phyloP scores from a whole-genome alignment of 2,797 vertebrate genomes.

The Alfaro cultratus region DNA sequence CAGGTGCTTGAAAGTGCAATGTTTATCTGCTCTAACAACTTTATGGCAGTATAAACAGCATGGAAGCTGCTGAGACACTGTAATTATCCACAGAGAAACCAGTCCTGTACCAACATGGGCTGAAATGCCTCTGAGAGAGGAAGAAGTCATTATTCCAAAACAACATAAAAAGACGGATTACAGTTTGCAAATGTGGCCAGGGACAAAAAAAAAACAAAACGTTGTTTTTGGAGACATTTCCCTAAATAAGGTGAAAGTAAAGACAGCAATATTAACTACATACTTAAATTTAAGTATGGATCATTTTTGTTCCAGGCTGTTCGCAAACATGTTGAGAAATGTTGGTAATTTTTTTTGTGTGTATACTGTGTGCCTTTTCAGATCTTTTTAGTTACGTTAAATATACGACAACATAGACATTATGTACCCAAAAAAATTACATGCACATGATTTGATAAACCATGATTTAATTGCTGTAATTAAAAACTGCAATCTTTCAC shows the following conservation, averaged over 20 bases:
- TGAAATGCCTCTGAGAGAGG: slow-evolving; percentile 1
- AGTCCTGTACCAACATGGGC: neutral
- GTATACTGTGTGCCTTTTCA: no score
- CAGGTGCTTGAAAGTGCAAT: neutral
- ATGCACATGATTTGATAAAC: neutral
- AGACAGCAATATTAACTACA: no score
- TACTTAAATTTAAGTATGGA: no score
- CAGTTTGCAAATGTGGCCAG: neutral
- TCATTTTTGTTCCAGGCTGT: no score
- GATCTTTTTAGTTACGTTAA: neutral
- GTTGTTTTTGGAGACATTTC: neutral
- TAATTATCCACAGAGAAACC: neutral
- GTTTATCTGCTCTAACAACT: neutral
- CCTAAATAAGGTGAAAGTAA: neutral
- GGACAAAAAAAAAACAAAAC: neutral
- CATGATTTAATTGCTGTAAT: neutral
- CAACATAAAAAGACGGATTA: neutral
- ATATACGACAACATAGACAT: neutral
- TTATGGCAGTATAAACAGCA: neutral
- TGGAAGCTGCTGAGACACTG: slow-evolving; percentile 4
- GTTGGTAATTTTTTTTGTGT: neutral
- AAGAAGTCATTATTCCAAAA: neutral
- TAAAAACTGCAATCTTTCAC: neutral
- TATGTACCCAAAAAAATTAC: neutral
- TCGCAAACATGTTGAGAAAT: neutral